phyloP scores from a whole-genome alignment of 1,140 invertebrate genomes.

The Diprion similis region DNA sequence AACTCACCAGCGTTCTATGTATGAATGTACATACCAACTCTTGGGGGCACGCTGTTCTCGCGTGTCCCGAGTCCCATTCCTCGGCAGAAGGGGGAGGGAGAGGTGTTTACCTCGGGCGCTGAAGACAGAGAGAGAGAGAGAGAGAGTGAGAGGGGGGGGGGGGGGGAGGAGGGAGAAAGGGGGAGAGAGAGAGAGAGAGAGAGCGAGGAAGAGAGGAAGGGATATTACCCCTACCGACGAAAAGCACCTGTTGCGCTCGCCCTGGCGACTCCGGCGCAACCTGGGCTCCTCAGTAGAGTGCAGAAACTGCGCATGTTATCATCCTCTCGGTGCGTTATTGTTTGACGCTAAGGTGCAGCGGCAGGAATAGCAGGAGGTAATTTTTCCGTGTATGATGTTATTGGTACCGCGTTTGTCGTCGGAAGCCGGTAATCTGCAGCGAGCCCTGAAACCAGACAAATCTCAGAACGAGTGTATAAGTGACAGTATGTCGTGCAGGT shows the following conservation, averaged over 20 bases:
- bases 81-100: not conserved
- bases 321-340: not conserved
- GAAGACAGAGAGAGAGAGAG: constrained; percentile 13
- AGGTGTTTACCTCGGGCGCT: not conserved
- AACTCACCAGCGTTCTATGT: too few relatives aligned
- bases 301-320: not conserved
- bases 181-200: constrained; percentile 10
- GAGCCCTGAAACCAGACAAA: too few relatives aligned
- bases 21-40: too few relatives aligned
- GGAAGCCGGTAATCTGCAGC: too few relatives aligned
- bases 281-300: not conserved
- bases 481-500: too few relatives aligned
- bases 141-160: constrained; percentile 13
- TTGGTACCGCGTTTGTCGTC: too few relatives aligned
- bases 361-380: too few relatives aligned
- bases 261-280: not conserved
- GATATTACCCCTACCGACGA: not conserved
- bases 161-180: constrained; percentile 1
- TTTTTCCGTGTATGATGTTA: too few relatives aligned
- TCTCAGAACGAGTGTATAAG: too few relatives aligned
- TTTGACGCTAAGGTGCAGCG: too few relatives aligned
- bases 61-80: constrained; percentile 25
- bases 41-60: not conserved
- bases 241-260: constrained; percentile 6
- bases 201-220: constrained; percentile 6